A percentile compares a stretch with the other conserved stretches of the same genome.
Evolutionary conservation across 2,113 vertebrate genomes (phyloP).

Genomic region (Hypocryptadius cinnamomeus): DNA sequence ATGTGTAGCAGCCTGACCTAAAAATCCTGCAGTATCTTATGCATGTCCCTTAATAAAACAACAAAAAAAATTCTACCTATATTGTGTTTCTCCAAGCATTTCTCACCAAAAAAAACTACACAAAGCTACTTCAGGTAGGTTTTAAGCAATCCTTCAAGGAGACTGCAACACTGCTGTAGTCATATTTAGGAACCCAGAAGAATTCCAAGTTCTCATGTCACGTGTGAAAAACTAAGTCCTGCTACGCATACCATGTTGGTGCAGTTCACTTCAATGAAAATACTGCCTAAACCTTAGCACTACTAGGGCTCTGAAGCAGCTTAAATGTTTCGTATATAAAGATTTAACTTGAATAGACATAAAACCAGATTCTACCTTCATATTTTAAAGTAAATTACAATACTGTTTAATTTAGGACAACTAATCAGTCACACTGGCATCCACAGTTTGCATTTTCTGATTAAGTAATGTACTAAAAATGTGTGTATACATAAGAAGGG

Average conservation of each 20-base stretch:
- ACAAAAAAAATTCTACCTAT: not conserved
- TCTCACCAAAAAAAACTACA: not conserved
- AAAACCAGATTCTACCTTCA: not conserved
- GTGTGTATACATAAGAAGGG: not conserved
- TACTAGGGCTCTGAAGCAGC: not conserved
- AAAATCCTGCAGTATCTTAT: not conserved
- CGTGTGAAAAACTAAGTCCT: accelerated
- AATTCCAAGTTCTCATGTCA: not conserved
- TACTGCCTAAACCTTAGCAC: not conserved
- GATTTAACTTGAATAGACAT: not conserved
- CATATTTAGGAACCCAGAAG: not conserved
- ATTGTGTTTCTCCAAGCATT: not conserved
- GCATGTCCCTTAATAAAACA: not conserved
- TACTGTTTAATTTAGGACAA: accelerated
- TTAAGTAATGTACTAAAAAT: not conserved
- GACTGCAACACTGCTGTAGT: not conserved
- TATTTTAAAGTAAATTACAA: not conserved
- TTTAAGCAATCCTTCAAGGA: not conserved
- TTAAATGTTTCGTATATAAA: not conserved
- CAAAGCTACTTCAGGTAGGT: not conserved
- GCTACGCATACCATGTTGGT: not conserved
- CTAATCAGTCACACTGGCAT: not conserved
- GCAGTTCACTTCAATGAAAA: not conserved
- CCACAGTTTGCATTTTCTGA: not conserved
- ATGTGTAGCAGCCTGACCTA: not conserved